Percentiles rank a stretch among this genome's conserved stretches.
phyloP scores from a whole-genome alignment of 2,113 vertebrate species.

The Rafetus swinhoei region DNA sequence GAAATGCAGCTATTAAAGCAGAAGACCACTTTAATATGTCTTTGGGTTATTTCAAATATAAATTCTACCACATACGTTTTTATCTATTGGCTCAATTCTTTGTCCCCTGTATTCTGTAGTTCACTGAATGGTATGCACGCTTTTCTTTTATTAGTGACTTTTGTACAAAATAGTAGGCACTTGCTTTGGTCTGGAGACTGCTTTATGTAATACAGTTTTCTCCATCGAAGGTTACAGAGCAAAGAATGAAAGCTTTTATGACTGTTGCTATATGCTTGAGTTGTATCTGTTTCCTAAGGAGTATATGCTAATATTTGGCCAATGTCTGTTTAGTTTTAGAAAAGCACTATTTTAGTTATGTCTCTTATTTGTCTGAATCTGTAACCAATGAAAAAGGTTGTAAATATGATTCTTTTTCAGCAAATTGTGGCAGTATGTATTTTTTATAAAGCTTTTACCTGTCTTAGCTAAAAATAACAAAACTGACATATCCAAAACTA shows the following conservation, averaged over 20 bases:
- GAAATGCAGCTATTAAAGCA: neutral
- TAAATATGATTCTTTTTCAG: neutral
- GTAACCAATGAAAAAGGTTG: neutral
- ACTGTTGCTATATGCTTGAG: neutral
- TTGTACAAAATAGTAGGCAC: neutral
- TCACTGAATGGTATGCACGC: neutral
- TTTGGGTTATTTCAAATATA: neutral
- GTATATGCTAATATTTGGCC: neutral
- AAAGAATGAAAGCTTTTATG: constrained; percentile 24
- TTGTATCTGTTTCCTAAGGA: neutral
- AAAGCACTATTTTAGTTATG: neutral
- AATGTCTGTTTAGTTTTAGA: fast-evolving
- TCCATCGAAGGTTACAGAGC: neutral
- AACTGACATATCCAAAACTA: neutral
- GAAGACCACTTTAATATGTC: constrained; percentile 4
- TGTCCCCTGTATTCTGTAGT: neutral
- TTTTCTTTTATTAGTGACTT: neutral
- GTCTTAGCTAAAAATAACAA: neutral
- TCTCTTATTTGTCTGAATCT: neutral
- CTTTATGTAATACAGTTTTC: neutral
- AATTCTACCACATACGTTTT: fast-evolving
- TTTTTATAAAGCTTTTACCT: neutral
- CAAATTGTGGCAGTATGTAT: neutral
- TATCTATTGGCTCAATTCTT: neutral
- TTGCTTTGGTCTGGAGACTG: neutral